These are phyloP conservation scores for Lepidurus apus DNA, from an alignment of 1,140 invertebrate species.

Conservation along the genomic window DNA sequence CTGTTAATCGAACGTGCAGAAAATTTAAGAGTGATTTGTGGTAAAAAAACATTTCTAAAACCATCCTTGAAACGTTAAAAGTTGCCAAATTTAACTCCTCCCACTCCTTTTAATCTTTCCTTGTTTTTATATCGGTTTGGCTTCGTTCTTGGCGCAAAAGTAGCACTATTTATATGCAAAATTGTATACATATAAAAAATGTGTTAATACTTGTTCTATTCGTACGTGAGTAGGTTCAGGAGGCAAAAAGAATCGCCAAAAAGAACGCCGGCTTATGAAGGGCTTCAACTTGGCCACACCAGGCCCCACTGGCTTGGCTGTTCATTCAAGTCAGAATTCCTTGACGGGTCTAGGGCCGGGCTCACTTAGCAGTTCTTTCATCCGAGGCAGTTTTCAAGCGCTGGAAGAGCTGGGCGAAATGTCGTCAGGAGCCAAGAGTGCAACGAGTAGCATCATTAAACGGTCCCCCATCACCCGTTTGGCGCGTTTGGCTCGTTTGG, in stretches of 20 bases:
- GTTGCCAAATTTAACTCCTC: constrained; percentile 10
- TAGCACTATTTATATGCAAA: too few relatives aligned
- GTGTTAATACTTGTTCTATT: too few relatives aligned
- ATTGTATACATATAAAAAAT: too few relatives aligned
- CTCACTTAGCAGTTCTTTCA: constrained; percentile 38
- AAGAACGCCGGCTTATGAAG: constrained; percentile 86
- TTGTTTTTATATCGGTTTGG: not conserved
- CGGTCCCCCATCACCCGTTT: constrained; percentile 53
- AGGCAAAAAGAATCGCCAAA: constrained; percentile 87
- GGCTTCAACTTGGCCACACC: constrained; percentile 80
- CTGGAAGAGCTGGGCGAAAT: constrained; percentile 32
- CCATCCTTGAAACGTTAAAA: not conserved
- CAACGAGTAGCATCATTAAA: constrained; percentile 47
- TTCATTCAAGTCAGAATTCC: constrained; percentile 35
- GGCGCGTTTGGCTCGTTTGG: constrained; percentile 42
- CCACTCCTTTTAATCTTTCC: not conserved
- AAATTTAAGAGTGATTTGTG: too few relatives aligned
- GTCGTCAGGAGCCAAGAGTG: constrained; percentile 39
- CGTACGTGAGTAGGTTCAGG: constrained; percentile 59
- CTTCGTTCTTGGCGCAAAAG: not conserved
- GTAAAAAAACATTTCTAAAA: too few relatives aligned
- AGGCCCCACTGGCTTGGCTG: constrained; percentile 46
- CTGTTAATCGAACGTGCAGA: too few relatives aligned
- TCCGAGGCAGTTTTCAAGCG: constrained; percentile 35
- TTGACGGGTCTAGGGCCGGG: constrained; percentile 33